Conservation (phyloP, 2,797 vertebrate species). For the Pachyuromys duprasi region DNA sequence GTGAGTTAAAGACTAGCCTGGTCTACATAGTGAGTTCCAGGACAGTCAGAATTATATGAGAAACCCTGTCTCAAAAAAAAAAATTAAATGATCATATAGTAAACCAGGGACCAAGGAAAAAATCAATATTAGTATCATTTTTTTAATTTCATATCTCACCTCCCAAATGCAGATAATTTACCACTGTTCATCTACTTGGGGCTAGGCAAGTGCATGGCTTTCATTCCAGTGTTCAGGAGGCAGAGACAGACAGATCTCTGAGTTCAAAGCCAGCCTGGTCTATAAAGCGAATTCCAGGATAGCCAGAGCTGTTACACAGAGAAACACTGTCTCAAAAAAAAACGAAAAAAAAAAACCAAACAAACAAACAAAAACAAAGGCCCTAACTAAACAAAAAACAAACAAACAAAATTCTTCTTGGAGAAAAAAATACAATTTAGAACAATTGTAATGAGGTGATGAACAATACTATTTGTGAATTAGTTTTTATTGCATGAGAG, state of each 20-base stretch:
- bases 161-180: conserved; percentile 5
- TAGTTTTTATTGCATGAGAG: background rate
- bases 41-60: background rate
- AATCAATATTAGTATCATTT: background rate
- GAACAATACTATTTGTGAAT: background rate
- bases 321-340: too few relatives aligned
- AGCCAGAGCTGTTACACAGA: too few relatives aligned
- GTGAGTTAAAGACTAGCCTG: background rate
- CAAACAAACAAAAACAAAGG: too few relatives aligned
- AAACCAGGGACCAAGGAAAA: background rate
- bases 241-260: too few relatives aligned
- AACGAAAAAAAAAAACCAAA: too few relatives aligned
- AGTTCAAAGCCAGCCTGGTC: too few relatives aligned
- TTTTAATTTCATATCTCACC: conserved; percentile 33
- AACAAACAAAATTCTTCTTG: background rate
- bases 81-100: background rate
- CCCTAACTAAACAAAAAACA: too few relatives aligned
- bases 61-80: background rate
- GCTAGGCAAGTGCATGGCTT: too few relatives aligned
- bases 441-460: background rate
- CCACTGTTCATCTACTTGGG: background rate
- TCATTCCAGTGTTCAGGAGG: too few relatives aligned
- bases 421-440: conserved; percentile 34
- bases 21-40: background rate
- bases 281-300: too few relatives aligned